Evolutionary conservation across 1,140 invertebrate genomes (phyloP).

Genomic region (Lepidurus arcticus): DNA sequence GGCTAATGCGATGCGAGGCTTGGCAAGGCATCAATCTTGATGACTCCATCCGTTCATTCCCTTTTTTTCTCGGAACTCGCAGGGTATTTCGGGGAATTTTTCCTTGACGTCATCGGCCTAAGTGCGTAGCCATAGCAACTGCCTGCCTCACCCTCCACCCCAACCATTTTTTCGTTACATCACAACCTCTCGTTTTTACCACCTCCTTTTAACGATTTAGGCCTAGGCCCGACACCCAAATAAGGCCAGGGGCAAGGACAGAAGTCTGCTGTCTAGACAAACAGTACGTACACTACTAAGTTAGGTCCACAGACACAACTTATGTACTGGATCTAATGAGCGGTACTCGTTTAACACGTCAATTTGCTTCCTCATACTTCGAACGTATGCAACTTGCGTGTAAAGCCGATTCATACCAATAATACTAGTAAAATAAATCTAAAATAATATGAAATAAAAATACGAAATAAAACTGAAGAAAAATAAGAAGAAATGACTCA

Average conservation of each 20-base stretch:
- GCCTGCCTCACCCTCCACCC: not conserved
- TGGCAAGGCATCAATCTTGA: conserved; percentile 1
- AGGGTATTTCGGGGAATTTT: not conserved
- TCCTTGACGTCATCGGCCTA: conserved; percentile 16
- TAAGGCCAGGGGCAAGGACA: conserved; percentile 8
- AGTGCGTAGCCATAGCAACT: conserved; percentile 2
- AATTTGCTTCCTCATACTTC: no score
- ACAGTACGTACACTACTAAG: not conserved
- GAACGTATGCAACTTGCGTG: no score
- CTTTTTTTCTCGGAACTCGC: not conserved
- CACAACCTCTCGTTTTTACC: not conserved
- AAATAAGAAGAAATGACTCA: no score
- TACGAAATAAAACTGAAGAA: no score
- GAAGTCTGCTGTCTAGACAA: conserved; percentile 2
- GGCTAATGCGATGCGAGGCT: not conserved
- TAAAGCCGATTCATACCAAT: no score
- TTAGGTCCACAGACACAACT: not conserved
- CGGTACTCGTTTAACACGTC: not conserved
- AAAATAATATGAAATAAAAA: no score
- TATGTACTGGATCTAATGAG: not conserved
- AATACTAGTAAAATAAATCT: no score
- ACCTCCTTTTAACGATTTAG: conserved; percentile 6
- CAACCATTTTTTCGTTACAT: not conserved
- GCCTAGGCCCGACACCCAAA: not conserved
- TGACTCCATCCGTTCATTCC: not conserved